phyloP scores from a whole-genome alignment of 2,888 invertebrate genomes.

The Aphodius sticticus region DNA sequence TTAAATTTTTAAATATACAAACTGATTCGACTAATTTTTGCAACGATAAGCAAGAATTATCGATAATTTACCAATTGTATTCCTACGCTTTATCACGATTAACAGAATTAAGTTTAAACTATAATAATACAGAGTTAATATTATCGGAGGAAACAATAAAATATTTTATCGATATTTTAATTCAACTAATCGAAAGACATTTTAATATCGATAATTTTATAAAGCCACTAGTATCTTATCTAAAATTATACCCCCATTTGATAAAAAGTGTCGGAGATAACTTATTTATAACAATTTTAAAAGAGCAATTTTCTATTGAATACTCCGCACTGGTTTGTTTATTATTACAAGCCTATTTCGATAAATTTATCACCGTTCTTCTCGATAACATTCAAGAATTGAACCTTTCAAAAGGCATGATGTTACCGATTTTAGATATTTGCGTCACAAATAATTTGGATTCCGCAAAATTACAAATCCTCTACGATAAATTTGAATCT shows the following conservation, averaged over 20 bases:
- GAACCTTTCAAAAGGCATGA: slow-evolving; percentile 67
- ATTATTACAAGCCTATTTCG: slow-evolving; percentile 65
- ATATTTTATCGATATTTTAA: slow-evolving; percentile 9
- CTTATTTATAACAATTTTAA: slow-evolving; percentile 64
- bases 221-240: slow-evolving; percentile 64
- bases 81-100: slow-evolving; percentile 22
- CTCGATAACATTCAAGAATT: slow-evolving; percentile 62
- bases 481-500: slow-evolving; percentile 69
- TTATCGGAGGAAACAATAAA: slow-evolving; percentile 38
- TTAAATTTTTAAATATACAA: slow-evolving; percentile 19
- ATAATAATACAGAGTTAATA: slow-evolving; percentile 37
- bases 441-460: slow-evolving; percentile 47
- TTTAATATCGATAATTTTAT: slow-evolving; percentile 63
- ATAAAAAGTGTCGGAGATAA: slow-evolving; percentile 62
- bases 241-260: slow-evolving; percentile 69
- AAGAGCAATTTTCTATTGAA: slow-evolving; percentile 64
- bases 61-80: slow-evolving; percentile 29
- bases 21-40: slow-evolving; percentile 34
- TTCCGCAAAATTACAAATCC: slow-evolving; percentile 60
- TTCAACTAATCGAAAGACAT: neutral
- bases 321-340: slow-evolving; percentile 67
- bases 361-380: slow-evolving; percentile 60
- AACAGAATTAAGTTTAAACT: slow-evolving; percentile 26
- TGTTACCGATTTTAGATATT: slow-evolving; percentile 69
- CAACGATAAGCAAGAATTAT: slow-evolving; percentile 25